These are phyloP conservation scores for Achatina immaculata DNA, from an alignment of 1,140 invertebrate species.

Conservation along the genomic window DNA sequence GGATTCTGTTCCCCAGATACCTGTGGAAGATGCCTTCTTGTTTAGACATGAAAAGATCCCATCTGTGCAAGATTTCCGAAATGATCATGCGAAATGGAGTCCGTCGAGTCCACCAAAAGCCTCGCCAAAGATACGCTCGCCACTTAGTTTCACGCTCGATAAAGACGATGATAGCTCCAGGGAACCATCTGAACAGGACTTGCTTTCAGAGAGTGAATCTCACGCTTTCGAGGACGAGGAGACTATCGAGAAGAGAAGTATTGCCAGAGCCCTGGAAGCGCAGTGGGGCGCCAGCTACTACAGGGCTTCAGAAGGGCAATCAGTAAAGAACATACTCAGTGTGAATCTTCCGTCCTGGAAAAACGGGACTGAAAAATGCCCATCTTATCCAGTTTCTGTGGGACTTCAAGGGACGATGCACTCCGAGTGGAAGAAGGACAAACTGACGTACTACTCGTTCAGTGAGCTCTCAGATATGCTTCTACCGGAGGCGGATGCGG, in stretches of 20 bases:
- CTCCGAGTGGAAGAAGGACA: background rate
- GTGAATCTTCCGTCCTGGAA: background rate
- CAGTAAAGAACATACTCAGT: background rate
- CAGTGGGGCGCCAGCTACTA: background rate
- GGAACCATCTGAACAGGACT: background rate
- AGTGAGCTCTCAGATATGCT: background rate
- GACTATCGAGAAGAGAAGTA: background rate
- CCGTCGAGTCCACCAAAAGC: background rate
- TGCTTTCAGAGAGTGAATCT: background rate
- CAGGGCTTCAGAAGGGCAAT: background rate
- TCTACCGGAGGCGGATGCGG: background rate
- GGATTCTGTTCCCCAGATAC: background rate
- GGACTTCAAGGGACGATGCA: background rate
- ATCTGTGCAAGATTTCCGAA: background rate
- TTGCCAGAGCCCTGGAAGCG: background rate
- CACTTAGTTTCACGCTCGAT: background rate
- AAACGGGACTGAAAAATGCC: background rate
- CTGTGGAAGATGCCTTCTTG: background rate
- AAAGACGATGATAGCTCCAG: no score
- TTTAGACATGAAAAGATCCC: background rate
- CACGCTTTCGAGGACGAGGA: background rate
- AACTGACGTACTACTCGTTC: background rate
- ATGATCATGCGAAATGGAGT: background rate
- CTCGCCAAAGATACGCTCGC: background rate
- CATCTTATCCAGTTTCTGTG: background rate